These are phyloP conservation scores for Eupithecia vulgata DNA, from an alignment of 2,888 invertebrate genomes.

Conservation along the genomic window DNA sequence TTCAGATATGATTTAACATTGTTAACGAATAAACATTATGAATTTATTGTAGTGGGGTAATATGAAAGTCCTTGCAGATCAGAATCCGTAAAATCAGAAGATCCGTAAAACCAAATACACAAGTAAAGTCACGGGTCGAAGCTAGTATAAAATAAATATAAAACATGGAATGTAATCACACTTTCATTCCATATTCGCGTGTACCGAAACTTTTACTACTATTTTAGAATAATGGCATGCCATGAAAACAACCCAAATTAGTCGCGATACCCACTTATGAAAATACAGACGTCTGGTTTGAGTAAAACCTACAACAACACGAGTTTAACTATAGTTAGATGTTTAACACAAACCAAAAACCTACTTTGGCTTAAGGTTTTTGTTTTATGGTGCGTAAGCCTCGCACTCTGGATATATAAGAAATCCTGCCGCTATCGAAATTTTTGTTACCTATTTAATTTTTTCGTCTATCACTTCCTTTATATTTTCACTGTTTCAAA, in stretches of 20 bases:
- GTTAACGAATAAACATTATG: too few species aligned
- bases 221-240: constrained; percentile 19
- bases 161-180: constrained; percentile 29
- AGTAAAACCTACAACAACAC: background rate
- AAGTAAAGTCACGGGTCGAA: background rate
- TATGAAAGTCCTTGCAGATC: background rate
- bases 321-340: background rate
- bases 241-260: constrained; percentile 18
- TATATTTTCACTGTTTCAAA: background rate
- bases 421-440: too few species aligned
- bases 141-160: constrained; percentile 13
- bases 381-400: too few species aligned
- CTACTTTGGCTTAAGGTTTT: too few species aligned
- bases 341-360: background rate
- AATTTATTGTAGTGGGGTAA: background rate
- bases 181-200: constrained; percentile 30
- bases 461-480: too few species aligned
- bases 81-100: background rate
- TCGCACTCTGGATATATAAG: too few species aligned
- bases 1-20: too few species aligned
- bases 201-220: constrained; percentile 20
- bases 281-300: constrained; percentile 1
- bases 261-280: background rate
- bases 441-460: too few species aligned
- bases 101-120: background rate